Percentiles rank a stretch among this genome's conserved stretches.
phyloP scores from a whole-genome alignment of 2,113 vertebrate genomes.

The Puntigrus tetrazona region DNA sequence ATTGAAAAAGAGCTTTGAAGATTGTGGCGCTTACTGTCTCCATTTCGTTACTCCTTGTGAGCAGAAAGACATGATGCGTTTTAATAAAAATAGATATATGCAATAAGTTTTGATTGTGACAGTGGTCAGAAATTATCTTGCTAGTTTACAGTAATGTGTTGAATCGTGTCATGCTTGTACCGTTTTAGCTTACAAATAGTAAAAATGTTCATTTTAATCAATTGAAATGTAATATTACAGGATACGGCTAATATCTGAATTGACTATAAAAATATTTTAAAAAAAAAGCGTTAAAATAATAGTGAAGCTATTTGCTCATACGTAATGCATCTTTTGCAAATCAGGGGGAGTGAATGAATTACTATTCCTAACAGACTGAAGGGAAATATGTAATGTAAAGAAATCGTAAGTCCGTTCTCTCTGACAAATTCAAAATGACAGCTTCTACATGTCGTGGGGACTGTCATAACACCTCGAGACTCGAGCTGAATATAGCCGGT shows the following conservation, averaged over 20 bases:
- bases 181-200: no score
- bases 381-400: background rate
- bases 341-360: background rate
- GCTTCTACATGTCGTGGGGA: background rate
- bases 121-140: no score
- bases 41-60: background rate
- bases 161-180: no score
- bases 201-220: no score
- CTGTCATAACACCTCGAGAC: slow-evolving; percentile 13
- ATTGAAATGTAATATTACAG: background rate
- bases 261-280: background rate
- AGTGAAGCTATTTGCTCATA: background rate
- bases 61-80: background rate
- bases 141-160: background rate
- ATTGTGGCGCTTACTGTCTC: background rate
- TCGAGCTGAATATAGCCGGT: background rate
- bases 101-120: background rate
- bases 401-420: slow-evolving; percentile 3
- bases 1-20: background rate
- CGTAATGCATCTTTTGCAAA: slow-evolving; percentile 8
- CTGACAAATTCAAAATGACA: slow-evolving; percentile 5
- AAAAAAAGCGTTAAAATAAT: background rate
- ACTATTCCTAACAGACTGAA: background rate
- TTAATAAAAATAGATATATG: background rate
- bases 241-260: background rate